Evolutionary conservation across 2,888 invertebrate species (phyloP), one percentile per base, ranked within the genome.

Genomic region (Sepiola atlantica): DNA sequence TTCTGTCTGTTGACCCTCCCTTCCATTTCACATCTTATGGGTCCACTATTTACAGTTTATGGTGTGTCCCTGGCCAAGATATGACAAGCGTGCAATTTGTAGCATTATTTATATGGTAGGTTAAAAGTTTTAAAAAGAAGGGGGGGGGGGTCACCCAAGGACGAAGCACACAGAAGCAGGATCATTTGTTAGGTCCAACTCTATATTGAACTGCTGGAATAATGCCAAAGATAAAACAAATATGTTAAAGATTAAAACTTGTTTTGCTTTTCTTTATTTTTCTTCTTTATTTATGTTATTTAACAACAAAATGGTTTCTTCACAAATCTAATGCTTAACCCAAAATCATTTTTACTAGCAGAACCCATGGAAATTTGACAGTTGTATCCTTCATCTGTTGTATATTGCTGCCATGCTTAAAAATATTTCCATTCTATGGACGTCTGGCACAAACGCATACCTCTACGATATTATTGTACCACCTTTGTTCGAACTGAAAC

Each of bases 141-240:
- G 18, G 16, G 16, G n/a, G 10, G 4, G 32, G n/a, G n/a, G 32
- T 16, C n/a, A 77, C 1, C 0, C 14, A 35, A 55, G 92, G 92
- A 92, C 92, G 54, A 92, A 92, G n/a, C 45, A 92, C 55, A 92
- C 45, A 92, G 92, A 92, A 92, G 45, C 92, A 45, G 92, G 92
- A 92, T 92, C 93, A 35, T 55, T 35, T 93, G 57, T 93, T 93
- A 93, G 57, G 35, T 55, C 57, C 93, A 35, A 93, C 55, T 55
- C 55, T 61, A 61, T 61, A 93, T 93, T 61, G 61, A 93, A 93
- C 93, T 93, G 93, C 93, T 93, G 93, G 93, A 93, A 93, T 93
- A 55, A 93, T 93, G 93, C 93, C 93, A 93, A 93, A 93, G 93
- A 93, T 93, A 61, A 93, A 92, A 45, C 28, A 92, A 93, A 93